phyloP scores from a whole-genome alignment of 2,797 vertebrate species.

The Gobio occitaniae region DNA sequence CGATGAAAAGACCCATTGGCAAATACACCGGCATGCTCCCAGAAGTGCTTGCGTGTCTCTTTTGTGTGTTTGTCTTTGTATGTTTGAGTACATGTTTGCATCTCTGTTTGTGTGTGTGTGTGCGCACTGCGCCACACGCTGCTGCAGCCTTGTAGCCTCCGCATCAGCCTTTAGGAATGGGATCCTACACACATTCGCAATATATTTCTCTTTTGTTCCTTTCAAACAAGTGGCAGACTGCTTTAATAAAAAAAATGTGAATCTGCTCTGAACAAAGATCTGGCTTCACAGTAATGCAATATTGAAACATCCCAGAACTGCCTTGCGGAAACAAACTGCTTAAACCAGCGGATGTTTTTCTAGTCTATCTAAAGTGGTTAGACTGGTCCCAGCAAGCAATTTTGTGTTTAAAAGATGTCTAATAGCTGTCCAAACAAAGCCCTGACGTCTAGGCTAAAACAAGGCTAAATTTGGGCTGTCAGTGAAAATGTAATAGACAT shows the following conservation, averaged over 20 bases:
- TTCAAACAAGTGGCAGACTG: constrained; percentile 70
- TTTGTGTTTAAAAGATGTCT: too few relatives aligned
- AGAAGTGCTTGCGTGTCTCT: constrained; percentile 55
- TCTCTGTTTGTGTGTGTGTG: constrained; percentile 33
- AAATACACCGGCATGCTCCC: constrained; percentile 67
- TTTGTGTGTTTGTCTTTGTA: constrained; percentile 51
- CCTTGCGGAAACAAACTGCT: constrained; percentile 20
- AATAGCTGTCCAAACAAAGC: too few relatives aligned
- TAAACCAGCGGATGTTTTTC: neutral
- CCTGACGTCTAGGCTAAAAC: too few relatives aligned
- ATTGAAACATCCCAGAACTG: constrained; percentile 32
- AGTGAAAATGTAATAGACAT: too few relatives aligned
- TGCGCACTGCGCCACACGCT: constrained; percentile 39
- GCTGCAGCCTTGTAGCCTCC: constrained; percentile 54
- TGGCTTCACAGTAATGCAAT: neutral
- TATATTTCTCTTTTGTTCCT: constrained; percentile 69
- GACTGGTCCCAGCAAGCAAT: neutral
- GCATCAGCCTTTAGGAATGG: constrained; percentile 69
- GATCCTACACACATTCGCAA: constrained; percentile 69
- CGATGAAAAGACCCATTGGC: constrained; percentile 74
- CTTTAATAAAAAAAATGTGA: constrained; percentile 73
- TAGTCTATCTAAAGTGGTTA: neutral
- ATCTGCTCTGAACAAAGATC: constrained; percentile 64
- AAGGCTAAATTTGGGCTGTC: too few relatives aligned
- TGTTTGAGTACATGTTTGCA: constrained; percentile 27